Evolutionary conservation across 1,140 invertebrate species (phyloP), one percentile per base, ranked within the genome.

Genomic region (Eueides isabella): DNA sequence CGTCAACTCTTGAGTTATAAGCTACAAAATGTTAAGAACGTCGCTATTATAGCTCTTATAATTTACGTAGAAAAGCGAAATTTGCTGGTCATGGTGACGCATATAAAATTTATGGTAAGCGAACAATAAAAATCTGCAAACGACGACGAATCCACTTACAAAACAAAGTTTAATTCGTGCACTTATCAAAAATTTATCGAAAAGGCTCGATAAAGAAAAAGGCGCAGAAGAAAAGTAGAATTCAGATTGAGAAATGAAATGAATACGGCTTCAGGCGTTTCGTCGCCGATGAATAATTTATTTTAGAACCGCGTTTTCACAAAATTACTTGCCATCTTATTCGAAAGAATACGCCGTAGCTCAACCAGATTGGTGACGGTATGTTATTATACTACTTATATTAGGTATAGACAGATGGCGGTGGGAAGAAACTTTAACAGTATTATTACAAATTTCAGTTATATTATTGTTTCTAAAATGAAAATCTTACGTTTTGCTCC

Each of bases 201-300:
- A 86, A 83, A 83, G 80, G 81, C 85, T 79, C 83, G 80, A 83
- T 82, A 84, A 80, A 88, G 82, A 89, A 89, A 89, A 92, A 88
- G 76, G 82, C 79, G 80, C 75, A 79, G 77, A 78, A 83, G 78
- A 82, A 88, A 89, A 87, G 86, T 85, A 85, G 84, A 85, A 89
- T 90, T 89, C 83, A 89, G 90, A 89, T 91, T 90, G 88, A 85
- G 86, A 90, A 92, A 92, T 92, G 88, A 91, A 92, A 92, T 92
- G 90, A 92, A 91, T 92, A 91, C 89, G 88, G 81, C 89, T 89
- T 85, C 79, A 80, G 83, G 87, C 89, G 85, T 91, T 90, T 92
- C 89, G 87, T 89, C 89, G 88, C 85, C 85, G 77, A 90, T 92
- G 90, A 91, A 92, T 92, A 91, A 91, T 91, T 92, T 91, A 91